Conservation (phyloP, 2,797 vertebrate species). For the Myotis myotis region DNA sequence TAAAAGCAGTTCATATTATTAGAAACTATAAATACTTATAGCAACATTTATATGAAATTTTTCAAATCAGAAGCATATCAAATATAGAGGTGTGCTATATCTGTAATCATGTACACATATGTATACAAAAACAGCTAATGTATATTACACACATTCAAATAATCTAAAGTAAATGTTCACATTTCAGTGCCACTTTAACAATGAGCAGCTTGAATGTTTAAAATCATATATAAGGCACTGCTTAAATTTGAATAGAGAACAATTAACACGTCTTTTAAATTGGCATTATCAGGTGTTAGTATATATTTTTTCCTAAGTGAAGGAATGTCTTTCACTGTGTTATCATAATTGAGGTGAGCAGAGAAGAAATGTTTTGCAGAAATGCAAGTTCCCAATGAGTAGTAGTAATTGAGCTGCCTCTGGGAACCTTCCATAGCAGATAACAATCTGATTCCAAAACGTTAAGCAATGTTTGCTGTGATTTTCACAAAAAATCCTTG, state of each 20-base stretch:
- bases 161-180: neutral
- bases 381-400: neutral
- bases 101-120: neutral
- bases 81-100: neutral
- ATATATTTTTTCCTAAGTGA: neutral
- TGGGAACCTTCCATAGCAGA: neutral
- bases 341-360: neutral
- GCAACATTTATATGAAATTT: neutral
- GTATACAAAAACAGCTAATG: neutral
- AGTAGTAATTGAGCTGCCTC: neutral
- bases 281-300: neutral
- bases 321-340: neutral
- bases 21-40: neutral
- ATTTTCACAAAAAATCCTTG: conserved; percentile 52
- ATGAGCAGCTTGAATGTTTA: neutral
- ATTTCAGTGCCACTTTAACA: neutral
- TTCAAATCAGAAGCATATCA: neutral
- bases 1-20: neutral
- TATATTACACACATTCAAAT: neutral
- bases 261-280: neutral
- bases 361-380: neutral
- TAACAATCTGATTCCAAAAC: conserved; percentile 35
- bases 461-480: neutral
- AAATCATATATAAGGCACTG: neutral
- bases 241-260: neutral